A percentile compares a stretch with the other conserved stretches of the same genome.
phyloP scores from a whole-genome alignment of 2,888 invertebrate genomes.

The Agrochola circellaris region DNA sequence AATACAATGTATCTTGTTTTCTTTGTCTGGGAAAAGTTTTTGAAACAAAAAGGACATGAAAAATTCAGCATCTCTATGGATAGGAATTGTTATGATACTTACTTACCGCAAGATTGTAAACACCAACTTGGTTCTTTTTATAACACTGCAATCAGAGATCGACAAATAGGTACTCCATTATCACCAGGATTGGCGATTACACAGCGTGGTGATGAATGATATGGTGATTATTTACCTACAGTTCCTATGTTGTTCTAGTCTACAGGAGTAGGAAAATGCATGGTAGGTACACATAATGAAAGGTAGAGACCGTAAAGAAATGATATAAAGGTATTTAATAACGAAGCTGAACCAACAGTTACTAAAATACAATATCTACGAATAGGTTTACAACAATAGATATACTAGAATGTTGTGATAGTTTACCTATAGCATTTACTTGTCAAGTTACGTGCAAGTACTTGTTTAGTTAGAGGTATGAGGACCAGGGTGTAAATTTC shows the following conservation, averaged over 20 bases:
- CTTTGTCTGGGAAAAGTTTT: conserved; percentile 7
- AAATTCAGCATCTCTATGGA: conserved; percentile 12
- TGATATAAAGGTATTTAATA: background rate
- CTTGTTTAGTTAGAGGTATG: too few species aligned
- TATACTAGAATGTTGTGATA: too few species aligned
- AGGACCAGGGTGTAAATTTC: too few species aligned
- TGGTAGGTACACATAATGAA: background rate
- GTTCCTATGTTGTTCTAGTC: too few species aligned
- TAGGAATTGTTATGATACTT: conserved; percentile 3
- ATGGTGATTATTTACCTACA: background rate
- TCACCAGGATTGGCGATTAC: background rate
- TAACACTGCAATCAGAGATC: background rate
- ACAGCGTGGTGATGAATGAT: background rate
- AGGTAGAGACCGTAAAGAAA: background rate
- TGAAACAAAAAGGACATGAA: conserved; percentile 27
- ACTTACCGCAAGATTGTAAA: background rate
- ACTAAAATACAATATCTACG: background rate
- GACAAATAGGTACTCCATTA: too few species aligned
- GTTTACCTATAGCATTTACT: too few species aligned
- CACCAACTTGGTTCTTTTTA: background rate
- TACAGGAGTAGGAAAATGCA: too few species aligned
- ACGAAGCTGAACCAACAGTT: background rate
- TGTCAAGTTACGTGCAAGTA: too few species aligned
- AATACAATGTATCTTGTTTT: conserved; percentile 41
- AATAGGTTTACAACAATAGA: background rate